These are phyloP conservation scores for Lepus americanus DNA, from an alignment of 2,113 vertebrate genomes.

Conservation along the genomic window DNA sequence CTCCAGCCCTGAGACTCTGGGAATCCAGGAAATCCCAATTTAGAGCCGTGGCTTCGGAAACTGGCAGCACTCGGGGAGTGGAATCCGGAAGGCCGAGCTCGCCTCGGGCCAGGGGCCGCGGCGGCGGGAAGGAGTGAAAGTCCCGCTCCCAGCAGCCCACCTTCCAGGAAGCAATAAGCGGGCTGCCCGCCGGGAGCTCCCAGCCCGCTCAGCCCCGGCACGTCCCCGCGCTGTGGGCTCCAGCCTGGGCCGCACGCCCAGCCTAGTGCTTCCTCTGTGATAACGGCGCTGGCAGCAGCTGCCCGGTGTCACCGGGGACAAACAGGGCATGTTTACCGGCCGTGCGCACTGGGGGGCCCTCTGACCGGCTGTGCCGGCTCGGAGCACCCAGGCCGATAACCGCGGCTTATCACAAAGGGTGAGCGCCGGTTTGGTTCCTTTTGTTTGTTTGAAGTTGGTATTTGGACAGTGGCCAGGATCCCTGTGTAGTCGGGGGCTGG, in stretches of 20 bases:
- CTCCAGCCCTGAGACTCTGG: constrained; percentile 50
- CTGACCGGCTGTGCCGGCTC: constrained; percentile 59
- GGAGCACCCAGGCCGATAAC: constrained; percentile 77
- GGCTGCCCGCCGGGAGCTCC: not conserved
- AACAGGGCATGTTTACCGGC: constrained; percentile 86
- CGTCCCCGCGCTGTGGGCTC: constrained; percentile 54
- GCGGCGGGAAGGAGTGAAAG: constrained; percentile 73
- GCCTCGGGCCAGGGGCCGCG: constrained; percentile 52
- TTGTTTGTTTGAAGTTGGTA: constrained; percentile 81
- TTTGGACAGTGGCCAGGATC: constrained; percentile 76
- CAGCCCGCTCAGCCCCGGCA: constrained; percentile 47
- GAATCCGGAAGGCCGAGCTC: constrained; percentile 71
- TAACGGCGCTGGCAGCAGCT: constrained; percentile 83
- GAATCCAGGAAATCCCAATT: constrained; percentile 81
- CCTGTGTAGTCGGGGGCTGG: not conserved
- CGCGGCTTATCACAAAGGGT: constrained; percentile 76
- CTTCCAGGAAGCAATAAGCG: constrained; percentile 72
- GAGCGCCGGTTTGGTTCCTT: constrained; percentile 45
- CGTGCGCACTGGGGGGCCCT: too few relatives aligned
- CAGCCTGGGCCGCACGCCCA: constrained; percentile 75
- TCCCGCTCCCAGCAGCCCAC: constrained; percentile 43
- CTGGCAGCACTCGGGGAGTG: constrained; percentile 16
- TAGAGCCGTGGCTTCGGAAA: constrained; percentile 55
- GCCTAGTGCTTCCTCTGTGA: constrained; percentile 88
- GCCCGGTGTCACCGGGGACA: constrained; percentile 84